These are phyloP conservation scores for Acrocephalus kingi DNA, from an alignment of 2,113 vertebrate genomes.

Conservation along the genomic window DNA sequence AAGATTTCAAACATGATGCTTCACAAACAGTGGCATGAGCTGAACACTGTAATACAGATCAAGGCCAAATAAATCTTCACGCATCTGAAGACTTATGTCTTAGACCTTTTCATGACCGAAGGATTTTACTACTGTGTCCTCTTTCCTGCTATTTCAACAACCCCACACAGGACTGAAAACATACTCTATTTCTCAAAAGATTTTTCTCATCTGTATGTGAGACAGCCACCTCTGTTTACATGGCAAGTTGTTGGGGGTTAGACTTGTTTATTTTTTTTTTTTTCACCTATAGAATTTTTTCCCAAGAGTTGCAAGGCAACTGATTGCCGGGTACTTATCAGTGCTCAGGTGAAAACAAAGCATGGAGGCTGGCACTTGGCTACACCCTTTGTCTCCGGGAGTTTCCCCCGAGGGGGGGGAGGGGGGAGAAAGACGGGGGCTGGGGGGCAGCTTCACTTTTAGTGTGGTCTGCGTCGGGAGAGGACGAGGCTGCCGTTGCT, in stretches of 20 bases:
- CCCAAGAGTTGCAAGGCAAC: no score
- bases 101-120: rapidly evolving
- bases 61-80: not conserved
- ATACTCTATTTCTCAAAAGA: not conserved
- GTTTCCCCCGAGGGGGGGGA: no score
- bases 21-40: not conserved
- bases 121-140: not conserved
- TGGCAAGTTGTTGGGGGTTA: not conserved
- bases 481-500: no score
- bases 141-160: not conserved
- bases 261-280: no score
- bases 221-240: not conserved
- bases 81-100: not conserved
- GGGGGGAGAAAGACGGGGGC: no score
- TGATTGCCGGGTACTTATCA: no score
- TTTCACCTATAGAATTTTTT: no score
- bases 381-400: no score
- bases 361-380: no score
- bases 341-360: no score
- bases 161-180: not conserved
- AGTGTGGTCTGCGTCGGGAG: no score
- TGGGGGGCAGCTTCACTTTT: no score
- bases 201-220: not conserved
- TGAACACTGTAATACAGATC: not conserved
- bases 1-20: not conserved